These are phyloP conservation scores for Orthosia cruda DNA, from an alignment of 2,888 invertebrate species.

Conservation along the genomic window DNA sequence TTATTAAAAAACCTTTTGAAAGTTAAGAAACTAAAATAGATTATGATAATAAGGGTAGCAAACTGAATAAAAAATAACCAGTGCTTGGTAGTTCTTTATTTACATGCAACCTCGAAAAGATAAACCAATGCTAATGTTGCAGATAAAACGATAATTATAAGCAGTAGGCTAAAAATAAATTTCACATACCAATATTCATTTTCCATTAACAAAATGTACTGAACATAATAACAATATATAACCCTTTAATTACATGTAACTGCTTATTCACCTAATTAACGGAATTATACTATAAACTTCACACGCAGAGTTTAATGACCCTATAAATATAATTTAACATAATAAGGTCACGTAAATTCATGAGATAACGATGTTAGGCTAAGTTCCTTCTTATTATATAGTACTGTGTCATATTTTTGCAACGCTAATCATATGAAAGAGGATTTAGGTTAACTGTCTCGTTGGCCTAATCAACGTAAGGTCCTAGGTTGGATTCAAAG, in stretches of 20 bases:
- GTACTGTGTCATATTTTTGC: conserved; percentile 2
- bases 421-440: conserved; percentile 7
- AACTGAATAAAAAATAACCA: too few species aligned
- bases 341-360: conserved; percentile 39
- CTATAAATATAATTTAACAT: conserved; percentile 51
- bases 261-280: conserved; percentile 47
- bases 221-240: conserved; percentile 45
- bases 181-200: background rate
- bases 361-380: conserved; percentile 13
- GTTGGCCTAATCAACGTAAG: background rate
- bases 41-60: background rate
- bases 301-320: conserved; percentile 44
- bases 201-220: conserved; percentile 26
- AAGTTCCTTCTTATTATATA: background rate
- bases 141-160: background rate
- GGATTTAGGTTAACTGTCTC: background rate
- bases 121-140: background rate
- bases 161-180: background rate
- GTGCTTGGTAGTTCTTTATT: too few species aligned
- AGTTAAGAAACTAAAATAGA: background rate
- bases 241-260: conserved; percentile 40
- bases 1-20: background rate
- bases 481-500: background rate
- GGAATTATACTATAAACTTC: conserved; percentile 27
- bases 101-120: background rate